Evolutionary conservation across 2,113 vertebrate genomes (phyloP).

Genomic region (Saguinus midas): DNA sequence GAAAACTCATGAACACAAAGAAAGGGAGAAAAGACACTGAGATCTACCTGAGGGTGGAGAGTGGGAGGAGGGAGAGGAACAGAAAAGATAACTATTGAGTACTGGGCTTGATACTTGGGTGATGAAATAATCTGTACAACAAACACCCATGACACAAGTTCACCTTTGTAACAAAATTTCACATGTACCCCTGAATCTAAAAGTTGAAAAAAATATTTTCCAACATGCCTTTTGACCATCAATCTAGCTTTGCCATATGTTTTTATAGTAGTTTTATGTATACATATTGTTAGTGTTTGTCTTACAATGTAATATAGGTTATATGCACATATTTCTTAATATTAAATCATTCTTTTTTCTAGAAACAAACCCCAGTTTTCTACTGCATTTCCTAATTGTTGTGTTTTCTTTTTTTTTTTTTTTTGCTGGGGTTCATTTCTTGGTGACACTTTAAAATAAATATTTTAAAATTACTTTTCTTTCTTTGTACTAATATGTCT

Average conservation of each 20-base stretch:
- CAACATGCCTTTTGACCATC: neutral
- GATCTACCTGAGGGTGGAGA: too few species aligned
- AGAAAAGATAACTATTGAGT: too few species aligned
- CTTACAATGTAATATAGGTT: neutral
- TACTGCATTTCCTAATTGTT: neutral
- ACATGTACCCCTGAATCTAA: too few species aligned
- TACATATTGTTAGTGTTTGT: neutral
- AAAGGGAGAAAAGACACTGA: too few species aligned
- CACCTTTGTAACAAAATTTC: too few species aligned
- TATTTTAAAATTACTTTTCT: conserved; percentile 44
- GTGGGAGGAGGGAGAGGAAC: too few species aligned
- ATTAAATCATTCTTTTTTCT: neutral
- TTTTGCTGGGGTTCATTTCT: neutral
- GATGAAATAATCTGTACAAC: too few species aligned
- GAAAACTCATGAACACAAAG: too few species aligned
- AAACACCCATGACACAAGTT: too few species aligned
- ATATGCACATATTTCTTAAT: neutral
- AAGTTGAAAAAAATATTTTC: neutral
- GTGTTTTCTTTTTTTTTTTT: neutral
- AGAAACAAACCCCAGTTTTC: neutral
- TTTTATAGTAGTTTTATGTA: neutral
- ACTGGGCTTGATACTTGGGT: too few species aligned
- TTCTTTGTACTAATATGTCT: neutral
- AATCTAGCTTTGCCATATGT: neutral
- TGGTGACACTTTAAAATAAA: conserved; percentile 27